Base-by-base conservation (phyloP, 2,113 vertebrate species). In the Xiphophorus couchianus region DNA sequence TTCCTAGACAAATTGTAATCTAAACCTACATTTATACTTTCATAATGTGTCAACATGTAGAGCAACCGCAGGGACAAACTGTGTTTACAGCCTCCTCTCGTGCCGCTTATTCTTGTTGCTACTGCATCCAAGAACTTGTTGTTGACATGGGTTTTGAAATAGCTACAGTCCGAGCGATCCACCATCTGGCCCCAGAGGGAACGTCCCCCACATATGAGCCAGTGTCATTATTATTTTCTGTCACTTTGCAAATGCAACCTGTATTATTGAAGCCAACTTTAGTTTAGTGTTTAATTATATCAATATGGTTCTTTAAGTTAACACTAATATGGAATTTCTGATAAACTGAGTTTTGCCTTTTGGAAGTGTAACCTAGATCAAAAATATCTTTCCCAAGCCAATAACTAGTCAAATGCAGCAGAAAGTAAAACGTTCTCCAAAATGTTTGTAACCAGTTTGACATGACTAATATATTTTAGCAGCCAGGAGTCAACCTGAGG, bases 91-190 rank as follows among this genome's bases (percentile, higher is more conserved):
- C 72, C 85, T 77, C 69, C 63, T 72, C 14, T n/a, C 62, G 37
- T 64, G 63, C 65, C 37, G 72, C 67, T 66, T 48, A 13, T 33
- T 78, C 74, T 74, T 35, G 66, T 69, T 76, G 75, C 86, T 74
- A 66, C 76, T 79, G 81, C 67, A 70, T 37, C 72, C 15, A 30
- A 48, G 51, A 84, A 81, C 51, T 64, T 88, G 76, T 85, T 91
- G 89, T 89, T 92, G 87, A 88, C 87, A 89, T 80, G 76, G 69
- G 66, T 81, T 90, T 90, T 70, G 83, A 93, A 92, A 91, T 90
- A 91, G 86, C 87, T 80, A 76, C 9, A 35, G 72, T 75, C 69
- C 61, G 54, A 89, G 85, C 65, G 74, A 86, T 88, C 81, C 66
- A 61, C 90, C 90, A 90, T 91, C 86, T 93, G 90, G 87, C 83